These are phyloP conservation scores for Tetheella fluctuosa DNA, from an alignment of 2,888 invertebrate genomes.

Conservation along the genomic window DNA sequence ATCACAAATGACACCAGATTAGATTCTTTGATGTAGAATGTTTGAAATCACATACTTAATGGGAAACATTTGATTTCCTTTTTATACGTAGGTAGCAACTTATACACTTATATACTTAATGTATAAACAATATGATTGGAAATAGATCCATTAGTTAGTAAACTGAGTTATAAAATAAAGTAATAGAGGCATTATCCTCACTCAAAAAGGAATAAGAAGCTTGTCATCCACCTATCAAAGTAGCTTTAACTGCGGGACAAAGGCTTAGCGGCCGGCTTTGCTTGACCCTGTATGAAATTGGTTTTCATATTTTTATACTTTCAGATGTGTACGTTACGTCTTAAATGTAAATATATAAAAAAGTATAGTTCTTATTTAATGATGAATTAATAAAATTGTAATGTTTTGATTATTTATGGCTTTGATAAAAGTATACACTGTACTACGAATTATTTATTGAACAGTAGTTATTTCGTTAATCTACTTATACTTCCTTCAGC, in stretches of 20 bases:
- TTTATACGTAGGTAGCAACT: not conserved
- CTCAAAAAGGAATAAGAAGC: constrained; percentile 36
- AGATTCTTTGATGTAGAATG: not conserved
- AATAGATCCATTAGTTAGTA: constrained; percentile 13
- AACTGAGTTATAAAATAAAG: constrained; percentile 21
- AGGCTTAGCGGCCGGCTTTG: constrained; percentile 17
- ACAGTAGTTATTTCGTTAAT: too few species aligned
- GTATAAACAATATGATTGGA: not conserved
- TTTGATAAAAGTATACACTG: too few species aligned
- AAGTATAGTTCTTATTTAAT: too few species aligned
- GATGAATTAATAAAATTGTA: too few species aligned
- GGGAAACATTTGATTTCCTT: not conserved
- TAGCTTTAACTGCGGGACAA: constrained; percentile 28
- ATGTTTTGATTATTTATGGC: too few species aligned
- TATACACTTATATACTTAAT: not conserved
- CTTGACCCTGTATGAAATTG: constrained; percentile 17
- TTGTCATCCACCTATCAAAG: constrained; percentile 43
- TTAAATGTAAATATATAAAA: not conserved
- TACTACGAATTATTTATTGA: too few species aligned
- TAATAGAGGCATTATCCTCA: constrained; percentile 22
- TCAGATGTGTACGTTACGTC: not conserved
- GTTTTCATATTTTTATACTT: constrained; percentile 6
- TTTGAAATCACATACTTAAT: not conserved
- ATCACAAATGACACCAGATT: not conserved
- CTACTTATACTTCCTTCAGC: too few species aligned